Evolutionary conservation across 2,113 vertebrate species (phyloP), one percentile per base, ranked within the genome.

Genomic region (Loxodonta africana): DNA sequence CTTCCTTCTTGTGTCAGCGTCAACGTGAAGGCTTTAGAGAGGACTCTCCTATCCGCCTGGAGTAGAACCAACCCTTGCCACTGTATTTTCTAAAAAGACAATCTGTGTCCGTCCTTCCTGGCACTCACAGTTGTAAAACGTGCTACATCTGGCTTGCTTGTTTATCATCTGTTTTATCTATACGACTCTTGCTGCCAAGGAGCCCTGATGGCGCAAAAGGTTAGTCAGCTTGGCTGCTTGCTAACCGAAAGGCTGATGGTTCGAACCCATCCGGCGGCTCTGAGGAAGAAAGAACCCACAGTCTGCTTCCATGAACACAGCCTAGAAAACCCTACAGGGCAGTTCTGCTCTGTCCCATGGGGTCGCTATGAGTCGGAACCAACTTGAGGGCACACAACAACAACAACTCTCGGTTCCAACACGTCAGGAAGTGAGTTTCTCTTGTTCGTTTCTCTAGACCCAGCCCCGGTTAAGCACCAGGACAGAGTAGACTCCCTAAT

Each of bases 41-140:
- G 33, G 33, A 53, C 25, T 15, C 37, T 6, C 26, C 12, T 0
- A 6, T 23, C 11, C 26, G 15, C 63, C 20, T 17, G 8, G 17
- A 83, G 33, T 14, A 9, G 44, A 33, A 6, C 21, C 12, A 15
- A 10, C 8, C 26, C 6, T 0, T 0, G 25, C 15, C 62, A 21
- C 46, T 3, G 0, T 14, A 10, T 20, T 28, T 30, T 28, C 78
- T 37, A 41, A 53, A n/a, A 30, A 17, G 37, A 69, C 48, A 30
- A 12, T 23, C n/a, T 4, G n/a, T 4, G 37, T 60, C 12, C 46
- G 7, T 20, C 21, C 53, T 63, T 48, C 30, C 23, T 37, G 2
- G 20, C 33, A 8, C 33, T 82, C 7, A n/a, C 25, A 17, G 18
- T 5, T 57, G 8, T 26, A 44, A 30, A 26, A 65, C 28, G 63